phyloP scores from a whole-genome alignment of 2,888 invertebrate species.

The Parnassius orleans region DNA sequence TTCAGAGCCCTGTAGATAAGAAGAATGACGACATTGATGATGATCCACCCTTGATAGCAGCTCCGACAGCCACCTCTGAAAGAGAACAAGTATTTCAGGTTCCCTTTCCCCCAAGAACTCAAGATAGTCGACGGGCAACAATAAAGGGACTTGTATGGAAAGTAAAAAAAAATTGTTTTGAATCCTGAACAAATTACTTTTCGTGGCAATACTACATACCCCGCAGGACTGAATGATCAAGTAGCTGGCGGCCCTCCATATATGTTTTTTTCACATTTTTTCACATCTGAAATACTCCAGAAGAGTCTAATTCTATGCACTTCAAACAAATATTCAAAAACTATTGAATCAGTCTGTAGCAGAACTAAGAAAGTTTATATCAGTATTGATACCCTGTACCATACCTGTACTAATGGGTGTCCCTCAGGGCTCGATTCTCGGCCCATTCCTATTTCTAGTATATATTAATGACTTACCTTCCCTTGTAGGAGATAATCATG shows the following conservation, averaged over 20 bases:
- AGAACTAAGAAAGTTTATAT: constrained; percentile 41
- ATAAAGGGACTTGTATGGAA: constrained; percentile 42
- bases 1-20: constrained; percentile 41
- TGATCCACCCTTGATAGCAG: constrained; percentile 38
- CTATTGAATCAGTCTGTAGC: constrained; percentile 33
- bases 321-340: constrained; percentile 39
- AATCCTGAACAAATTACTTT: constrained; percentile 40
- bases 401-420: too few relatives aligned
- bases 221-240: constrained; percentile 38
- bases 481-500: too few relatives aligned
- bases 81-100: constrained; percentile 40
- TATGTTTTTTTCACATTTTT: constrained; percentile 34
- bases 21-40: constrained; percentile 37
- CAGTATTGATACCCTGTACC: constrained; percentile 39
- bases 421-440: too few relatives aligned
- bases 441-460: too few relatives aligned
- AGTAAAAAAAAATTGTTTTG: constrained; percentile 39
- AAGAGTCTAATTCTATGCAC: constrained; percentile 36
- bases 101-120: constrained; percentile 40
- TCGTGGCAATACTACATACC: not conserved
- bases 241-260: constrained; percentile 38
- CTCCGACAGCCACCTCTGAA: constrained; percentile 41
- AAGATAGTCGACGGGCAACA: constrained; percentile 42
- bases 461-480: too few relatives aligned
- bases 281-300: constrained; percentile 38